A percentile compares a stretch with the other conserved stretches of the same genome.
phyloP scores from a whole-genome alignment of 2,888 invertebrate genomes.

The Prostheceraeus crozeri region DNA sequence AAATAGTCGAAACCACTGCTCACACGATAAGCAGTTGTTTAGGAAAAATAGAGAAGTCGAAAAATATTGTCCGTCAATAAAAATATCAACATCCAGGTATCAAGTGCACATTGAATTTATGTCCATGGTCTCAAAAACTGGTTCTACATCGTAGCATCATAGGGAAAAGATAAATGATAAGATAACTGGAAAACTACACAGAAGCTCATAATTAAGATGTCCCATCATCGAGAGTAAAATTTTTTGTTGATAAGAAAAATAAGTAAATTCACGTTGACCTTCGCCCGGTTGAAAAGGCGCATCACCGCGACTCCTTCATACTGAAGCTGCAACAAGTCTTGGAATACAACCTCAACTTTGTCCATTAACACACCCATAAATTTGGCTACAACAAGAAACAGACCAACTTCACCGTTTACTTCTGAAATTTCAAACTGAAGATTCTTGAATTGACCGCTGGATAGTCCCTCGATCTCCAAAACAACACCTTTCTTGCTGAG shows the following conservation, averaged over 20 bases:
- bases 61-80: too few species aligned
- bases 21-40: too few species aligned
- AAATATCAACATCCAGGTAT: too few species aligned
- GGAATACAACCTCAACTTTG: slow-evolving; percentile 63
- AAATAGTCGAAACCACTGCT: too few species aligned
- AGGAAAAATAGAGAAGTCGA: too few species aligned
- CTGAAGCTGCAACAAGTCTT: slow-evolving; percentile 68
- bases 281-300: slow-evolving; percentile 70
- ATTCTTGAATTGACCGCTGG: slow-evolving; percentile 66
- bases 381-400: slow-evolving; percentile 67
- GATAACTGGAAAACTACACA: too few species aligned
- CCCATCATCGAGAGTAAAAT: slow-evolving; percentile 66
- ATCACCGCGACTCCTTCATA: slow-evolving; percentile 70
- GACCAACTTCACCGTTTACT: slow-evolving; percentile 63
- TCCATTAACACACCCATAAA: slow-evolving; percentile 72
- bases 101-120: too few species aligned
- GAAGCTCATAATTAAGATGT: too few species aligned
- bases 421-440: slow-evolving; percentile 66
- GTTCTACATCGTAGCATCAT: too few species aligned
- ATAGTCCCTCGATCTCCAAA: slow-evolving; percentile 66
- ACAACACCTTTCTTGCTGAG: slow-evolving; percentile 68
- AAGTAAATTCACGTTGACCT: slow-evolving; percentile 69
- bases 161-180: too few species aligned
- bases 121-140: too few species aligned
- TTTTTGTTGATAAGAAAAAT: slow-evolving; percentile 69